These are phyloP conservation scores for Drosophila jambulina DNA, from an alignment of 1,140 invertebrate genomes.

Conservation along the genomic window DNA sequence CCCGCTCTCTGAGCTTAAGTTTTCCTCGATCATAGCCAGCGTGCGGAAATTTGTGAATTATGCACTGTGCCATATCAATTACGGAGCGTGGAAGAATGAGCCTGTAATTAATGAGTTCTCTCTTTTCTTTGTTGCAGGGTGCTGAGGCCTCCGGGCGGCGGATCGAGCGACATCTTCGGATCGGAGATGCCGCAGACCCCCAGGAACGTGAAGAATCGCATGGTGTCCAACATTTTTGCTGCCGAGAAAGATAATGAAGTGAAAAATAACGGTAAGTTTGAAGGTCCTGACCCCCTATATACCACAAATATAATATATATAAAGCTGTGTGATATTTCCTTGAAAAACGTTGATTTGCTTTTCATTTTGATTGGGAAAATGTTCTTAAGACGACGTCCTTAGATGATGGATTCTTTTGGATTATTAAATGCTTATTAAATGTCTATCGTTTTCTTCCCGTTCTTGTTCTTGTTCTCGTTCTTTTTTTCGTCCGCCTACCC, in stretches of 20 bases:
- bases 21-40: constrained; percentile 16
- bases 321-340: constrained; percentile 3
- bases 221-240: constrained; percentile 84
- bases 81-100: constrained; percentile 39
- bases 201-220: constrained; percentile 81
- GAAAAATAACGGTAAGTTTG: constrained; percentile 81
- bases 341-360: constrained; percentile 23
- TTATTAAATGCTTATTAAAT: constrained; percentile 43
- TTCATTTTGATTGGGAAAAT: constrained; percentile 15
- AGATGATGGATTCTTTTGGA: constrained; percentile 17
- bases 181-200: constrained; percentile 79
- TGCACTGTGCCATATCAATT: constrained; percentile 56
- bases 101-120: constrained; percentile 40
- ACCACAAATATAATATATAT: neutral
- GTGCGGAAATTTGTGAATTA: constrained; percentile 59
- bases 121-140: constrained; percentile 83
- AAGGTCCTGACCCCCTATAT: neutral
- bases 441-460: constrained; percentile 47
- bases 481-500: constrained; percentile 20
- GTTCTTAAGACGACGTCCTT: constrained; percentile 12
- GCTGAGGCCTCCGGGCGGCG: constrained; percentile 87
- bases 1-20: neutral
- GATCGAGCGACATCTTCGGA: constrained; percentile 86
- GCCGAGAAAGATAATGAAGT: constrained; percentile 72
- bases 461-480: constrained; percentile 42